Base-by-base conservation (phyloP, 2,888 invertebrate species). In the Drosophila prolongata region DNA sequence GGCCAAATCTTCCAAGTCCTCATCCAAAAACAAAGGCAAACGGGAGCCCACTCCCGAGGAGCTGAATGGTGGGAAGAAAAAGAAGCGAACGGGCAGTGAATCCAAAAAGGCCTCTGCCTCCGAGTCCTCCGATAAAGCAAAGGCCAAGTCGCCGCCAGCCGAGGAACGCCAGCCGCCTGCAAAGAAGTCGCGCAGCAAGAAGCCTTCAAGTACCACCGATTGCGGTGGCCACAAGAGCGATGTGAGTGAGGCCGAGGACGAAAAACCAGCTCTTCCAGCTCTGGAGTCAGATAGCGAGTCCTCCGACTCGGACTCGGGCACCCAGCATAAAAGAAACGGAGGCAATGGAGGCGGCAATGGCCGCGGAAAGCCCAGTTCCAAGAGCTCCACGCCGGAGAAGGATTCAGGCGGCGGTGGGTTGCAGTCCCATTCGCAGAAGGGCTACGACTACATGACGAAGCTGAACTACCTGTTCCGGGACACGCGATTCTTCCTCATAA, bases 401-500 rank as follows among this genome's bases (percentile, higher is more conserved):
- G 86, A 84, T 47, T 47, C 47, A 1, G 47, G 14, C 6, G 47
- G 47, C 4, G 61, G 44, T n/a, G 59, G 68, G 1, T 30, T 49
- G n/a, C 60, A 62, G 6, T 34, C 59, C 24, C 58, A 68, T 35
- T 74, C 91, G 0, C 83, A 83, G 19, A 86, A 86, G 38, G 95
- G 95, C 10, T 96, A 97, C 90, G 97, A 97, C 93, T 97, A 97
- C 89, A 94, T 96, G 93, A 96, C 97, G 27, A 97, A 97, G 93
- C 93, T 99, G 78, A 98, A 97, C 93, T 98, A 98, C 93, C 94
- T 99, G 80, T 98, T 99, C 92, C 95, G 98, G 80, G 98, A 98
- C 91, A 97, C 99, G 53, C 94, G 96, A 78, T 99, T 98, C 93
- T 99, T 98, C 93, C 95, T 99, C 65, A 98, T 99, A 87, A 99